phyloP scores from a whole-genome alignment of 2,797 vertebrate species.

The Trachops cirrhosus region DNA sequence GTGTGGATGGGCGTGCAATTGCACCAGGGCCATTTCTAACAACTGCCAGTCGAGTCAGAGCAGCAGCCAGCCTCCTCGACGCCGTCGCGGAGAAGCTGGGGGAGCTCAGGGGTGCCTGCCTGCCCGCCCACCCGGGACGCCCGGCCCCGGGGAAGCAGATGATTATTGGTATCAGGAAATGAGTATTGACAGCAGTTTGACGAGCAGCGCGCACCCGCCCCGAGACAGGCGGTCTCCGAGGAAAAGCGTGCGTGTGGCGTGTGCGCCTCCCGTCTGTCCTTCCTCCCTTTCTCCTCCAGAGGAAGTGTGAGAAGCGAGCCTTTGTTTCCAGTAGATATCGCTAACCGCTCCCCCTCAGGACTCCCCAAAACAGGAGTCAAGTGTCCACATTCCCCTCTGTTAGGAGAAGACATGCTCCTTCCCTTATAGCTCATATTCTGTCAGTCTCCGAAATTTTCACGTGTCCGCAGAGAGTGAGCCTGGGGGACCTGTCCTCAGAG shows the following conservation, averaged over 20 bases:
- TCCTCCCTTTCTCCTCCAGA: not conserved
- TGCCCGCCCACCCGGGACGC: conserved; percentile 81
- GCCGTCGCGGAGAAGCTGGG: conserved; percentile 86
- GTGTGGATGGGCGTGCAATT: conserved; percentile 91
- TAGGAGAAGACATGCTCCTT: not conserved
- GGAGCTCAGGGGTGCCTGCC: conserved; percentile 48
- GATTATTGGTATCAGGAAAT: conserved; percentile 99
- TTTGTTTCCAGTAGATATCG: rapidly evolving
- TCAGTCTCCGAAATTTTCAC: not conserved
- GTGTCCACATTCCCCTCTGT: not conserved
- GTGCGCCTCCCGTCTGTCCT: not conserved
- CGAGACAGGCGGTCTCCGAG: conserved; percentile 57
- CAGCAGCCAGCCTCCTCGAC: conserved; percentile 90
- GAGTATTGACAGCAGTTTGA: conserved; percentile 98
- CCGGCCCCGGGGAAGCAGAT: conserved; percentile 89
- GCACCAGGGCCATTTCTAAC: conserved; percentile 99
- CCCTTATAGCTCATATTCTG: rapidly evolving
- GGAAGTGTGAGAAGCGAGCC: not conserved
- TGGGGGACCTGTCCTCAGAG: not conserved
- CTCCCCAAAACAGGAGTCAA: not conserved
- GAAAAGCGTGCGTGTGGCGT: not conserved
- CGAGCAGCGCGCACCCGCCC: conserved; percentile 87
- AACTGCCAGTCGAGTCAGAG: conserved; percentile 93
- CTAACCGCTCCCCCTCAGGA: not conserved
- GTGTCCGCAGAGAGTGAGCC: not conserved